phyloP scores from a whole-genome alignment of 2,797 vertebrate genomes.

The Rhinella marina region DNA sequence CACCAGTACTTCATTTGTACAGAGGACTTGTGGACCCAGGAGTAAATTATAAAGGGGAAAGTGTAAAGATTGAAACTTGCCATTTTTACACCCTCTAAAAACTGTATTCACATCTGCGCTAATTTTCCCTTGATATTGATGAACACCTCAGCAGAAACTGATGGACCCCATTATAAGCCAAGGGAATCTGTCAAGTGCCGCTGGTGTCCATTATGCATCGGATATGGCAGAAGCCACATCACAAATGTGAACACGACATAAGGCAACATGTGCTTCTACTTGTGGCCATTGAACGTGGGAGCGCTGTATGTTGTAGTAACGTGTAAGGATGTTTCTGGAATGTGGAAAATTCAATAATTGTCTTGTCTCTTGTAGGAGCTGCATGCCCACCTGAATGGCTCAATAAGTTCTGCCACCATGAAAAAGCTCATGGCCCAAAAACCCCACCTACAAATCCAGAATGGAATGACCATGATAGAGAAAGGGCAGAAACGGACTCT shows the following conservation, averaged over 20 bases:
- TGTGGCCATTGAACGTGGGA: too few species aligned
- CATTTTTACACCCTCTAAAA: too few species aligned
- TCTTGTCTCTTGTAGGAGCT: conserved; percentile 82
- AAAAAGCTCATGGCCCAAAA: conserved; percentile 87
- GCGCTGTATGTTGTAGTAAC: neutral
- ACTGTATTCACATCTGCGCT: too few species aligned
- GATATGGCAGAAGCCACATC: neutral
- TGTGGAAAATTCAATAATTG: neutral
- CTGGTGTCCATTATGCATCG: neutral
- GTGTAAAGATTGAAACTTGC: too few species aligned
- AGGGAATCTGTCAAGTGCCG: too few species aligned
- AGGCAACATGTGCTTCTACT: too few species aligned
- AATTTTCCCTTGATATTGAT: too few species aligned
- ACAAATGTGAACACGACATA: neutral
- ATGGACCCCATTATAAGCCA: neutral
- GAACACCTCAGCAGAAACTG: too few species aligned
- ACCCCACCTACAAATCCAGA: conserved; percentile 82
- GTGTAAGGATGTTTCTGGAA: neutral
- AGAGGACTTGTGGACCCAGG: too few species aligned
- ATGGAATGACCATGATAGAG: conserved; percentile 86
- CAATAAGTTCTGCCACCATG: conserved; percentile 88
- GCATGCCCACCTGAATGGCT: conserved; percentile 95
- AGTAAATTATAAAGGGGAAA: too few species aligned
- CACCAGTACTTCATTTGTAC: too few species aligned
- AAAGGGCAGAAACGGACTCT: conserved; percentile 87